These are phyloP conservation scores for Gobio occitaniae DNA, from an alignment of 2,797 vertebrate genomes.

Conservation along the genomic window DNA sequence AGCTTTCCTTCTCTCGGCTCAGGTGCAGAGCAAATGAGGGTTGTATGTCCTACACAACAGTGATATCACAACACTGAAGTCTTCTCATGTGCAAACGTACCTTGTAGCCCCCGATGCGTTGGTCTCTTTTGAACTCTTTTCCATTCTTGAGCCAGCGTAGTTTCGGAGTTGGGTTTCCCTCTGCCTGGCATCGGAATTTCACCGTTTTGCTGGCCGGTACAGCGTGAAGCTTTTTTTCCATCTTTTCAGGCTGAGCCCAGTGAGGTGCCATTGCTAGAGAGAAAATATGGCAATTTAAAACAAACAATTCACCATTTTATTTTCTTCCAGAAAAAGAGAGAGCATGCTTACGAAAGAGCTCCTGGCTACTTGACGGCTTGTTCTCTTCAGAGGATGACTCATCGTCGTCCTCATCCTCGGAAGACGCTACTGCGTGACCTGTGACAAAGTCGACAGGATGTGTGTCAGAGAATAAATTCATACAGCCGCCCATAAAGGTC, in stretches of 20 bases:
- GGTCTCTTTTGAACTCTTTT: constrained; percentile 96
- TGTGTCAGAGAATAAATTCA: not conserved
- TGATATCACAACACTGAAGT: constrained; percentile 5
- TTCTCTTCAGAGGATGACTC: constrained; percentile 96
- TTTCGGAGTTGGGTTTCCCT: constrained; percentile 88
- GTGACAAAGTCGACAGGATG: constrained; percentile 43
- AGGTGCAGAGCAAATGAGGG: constrained; percentile 6
- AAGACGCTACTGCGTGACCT: constrained; percentile 83
- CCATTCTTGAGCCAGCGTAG: constrained; percentile 97
- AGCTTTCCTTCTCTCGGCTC: not conserved
- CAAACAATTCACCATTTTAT: not conserved
- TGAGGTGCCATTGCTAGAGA: constrained; percentile 86
- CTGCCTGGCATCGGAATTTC: constrained; percentile 93
- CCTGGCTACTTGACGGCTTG: constrained; percentile 82
- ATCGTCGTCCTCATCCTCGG: constrained; percentile 93
- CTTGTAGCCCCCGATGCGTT: constrained; percentile 98
- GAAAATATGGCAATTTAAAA: constrained; percentile 8
- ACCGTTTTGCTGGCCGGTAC: constrained; percentile 96
- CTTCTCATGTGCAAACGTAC: constrained; percentile 67
- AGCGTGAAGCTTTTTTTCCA: constrained; percentile 96
- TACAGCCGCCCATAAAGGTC: not conserved
- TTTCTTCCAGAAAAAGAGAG: not conserved
- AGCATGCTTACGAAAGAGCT: constrained; percentile 77
- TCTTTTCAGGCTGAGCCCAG: constrained; percentile 95
- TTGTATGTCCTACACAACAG: not conserved